Evolutionary conservation across 2,888 invertebrate species (phyloP).

Genomic region (Arrhopalites spinosus): DNA sequence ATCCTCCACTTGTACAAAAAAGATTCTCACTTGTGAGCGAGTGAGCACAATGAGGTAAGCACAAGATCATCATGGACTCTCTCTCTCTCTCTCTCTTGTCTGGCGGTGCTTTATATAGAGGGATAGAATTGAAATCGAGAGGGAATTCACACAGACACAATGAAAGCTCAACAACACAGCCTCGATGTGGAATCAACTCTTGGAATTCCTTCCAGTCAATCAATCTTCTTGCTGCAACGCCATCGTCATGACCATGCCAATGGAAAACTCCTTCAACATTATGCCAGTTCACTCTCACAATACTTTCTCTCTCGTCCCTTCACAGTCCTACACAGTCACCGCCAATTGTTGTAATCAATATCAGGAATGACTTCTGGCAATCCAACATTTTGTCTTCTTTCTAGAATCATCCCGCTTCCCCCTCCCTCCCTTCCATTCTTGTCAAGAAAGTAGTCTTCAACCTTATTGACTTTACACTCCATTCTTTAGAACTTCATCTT

Average conservation of each 20-base stretch:
- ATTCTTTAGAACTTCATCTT: no score
- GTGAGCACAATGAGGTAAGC: background rate
- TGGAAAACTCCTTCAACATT: conserved; percentile 5
- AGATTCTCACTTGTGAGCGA: background rate
- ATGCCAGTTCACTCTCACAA: conserved; percentile 22
- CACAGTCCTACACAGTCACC: background rate
- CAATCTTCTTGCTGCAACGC: conserved; percentile 24
- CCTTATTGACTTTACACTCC: no score
- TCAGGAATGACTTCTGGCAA: background rate
- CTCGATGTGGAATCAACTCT: conserved; percentile 20
- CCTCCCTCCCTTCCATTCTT: background rate
- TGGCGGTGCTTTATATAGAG: conserved; percentile 23
- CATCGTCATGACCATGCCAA: background rate
- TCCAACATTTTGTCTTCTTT: background rate
- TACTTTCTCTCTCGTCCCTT: conserved; percentile 3
- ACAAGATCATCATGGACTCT: conserved; percentile 8
- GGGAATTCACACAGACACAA: conserved; percentile 10
- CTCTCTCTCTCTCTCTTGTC: background rate
- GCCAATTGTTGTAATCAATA: background rate
- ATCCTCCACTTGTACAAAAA: background rate
- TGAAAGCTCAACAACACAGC: conserved; percentile 11
- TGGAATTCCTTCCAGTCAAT: conserved; percentile 37
- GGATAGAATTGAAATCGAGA: conserved; percentile 16
- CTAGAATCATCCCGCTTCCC: background rate
- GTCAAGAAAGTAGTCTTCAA: no score